Conservation (phyloP, 2,888 invertebrate genomes). For the Pandemis heparana region DNA sequence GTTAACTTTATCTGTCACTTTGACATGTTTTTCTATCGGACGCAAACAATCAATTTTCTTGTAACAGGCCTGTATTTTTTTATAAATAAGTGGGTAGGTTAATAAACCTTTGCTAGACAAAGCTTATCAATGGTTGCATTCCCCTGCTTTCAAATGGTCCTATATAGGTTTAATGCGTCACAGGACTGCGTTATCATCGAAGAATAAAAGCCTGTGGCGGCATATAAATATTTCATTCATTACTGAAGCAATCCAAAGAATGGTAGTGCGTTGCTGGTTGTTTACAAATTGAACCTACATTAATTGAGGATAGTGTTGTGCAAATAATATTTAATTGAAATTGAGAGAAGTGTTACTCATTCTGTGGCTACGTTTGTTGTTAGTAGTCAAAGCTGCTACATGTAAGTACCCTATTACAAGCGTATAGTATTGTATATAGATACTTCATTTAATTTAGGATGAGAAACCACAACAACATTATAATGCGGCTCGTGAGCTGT, state of each 20-base stretch:
- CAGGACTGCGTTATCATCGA: constrained; percentile 9
- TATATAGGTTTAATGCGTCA: background rate
- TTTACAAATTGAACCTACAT: constrained; percentile 7
- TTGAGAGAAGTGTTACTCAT: background rate
- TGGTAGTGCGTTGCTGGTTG: constrained; percentile 29
- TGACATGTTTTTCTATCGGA: too few relatives aligned
- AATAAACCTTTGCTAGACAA: background rate
- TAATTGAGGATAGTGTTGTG: constrained; percentile 26
- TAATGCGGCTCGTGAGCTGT: too few relatives aligned
- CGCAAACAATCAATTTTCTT: too few relatives aligned
- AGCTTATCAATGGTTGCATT: background rate
- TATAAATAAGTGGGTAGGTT: background rate
- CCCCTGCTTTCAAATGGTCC: background rate
- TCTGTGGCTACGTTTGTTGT: background rate
- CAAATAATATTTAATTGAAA: constrained; percentile 19
- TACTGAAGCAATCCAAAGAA: constrained; percentile 36
- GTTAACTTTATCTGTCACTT: too few relatives aligned
- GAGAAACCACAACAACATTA: too few relatives aligned
- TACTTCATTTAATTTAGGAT: too few relatives aligned
- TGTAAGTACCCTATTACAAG: constrained; percentile 6
- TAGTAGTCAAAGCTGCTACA: background rate
- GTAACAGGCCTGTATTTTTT: too few relatives aligned
- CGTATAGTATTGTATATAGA: too few relatives aligned
- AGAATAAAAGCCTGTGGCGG: constrained; percentile 25
- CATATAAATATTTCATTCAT: constrained; percentile 30